Evolutionary conservation across 2,888 invertebrate genomes (phyloP).

Genomic region (Parnassius smintheus): DNA sequence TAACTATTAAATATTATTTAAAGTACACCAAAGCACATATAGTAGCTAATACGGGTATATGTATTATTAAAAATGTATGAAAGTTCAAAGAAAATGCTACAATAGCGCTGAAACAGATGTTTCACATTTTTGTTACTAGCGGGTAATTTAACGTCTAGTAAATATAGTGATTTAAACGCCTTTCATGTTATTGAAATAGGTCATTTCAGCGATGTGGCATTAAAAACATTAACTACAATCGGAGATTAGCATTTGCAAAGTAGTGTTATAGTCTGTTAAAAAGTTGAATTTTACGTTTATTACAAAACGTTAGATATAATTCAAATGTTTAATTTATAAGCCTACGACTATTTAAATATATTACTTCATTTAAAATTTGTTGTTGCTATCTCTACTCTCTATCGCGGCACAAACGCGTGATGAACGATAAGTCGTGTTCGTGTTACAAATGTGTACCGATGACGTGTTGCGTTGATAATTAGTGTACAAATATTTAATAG

Average conservation of each 20-base stretch:
- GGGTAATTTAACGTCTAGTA: conserved; percentile 18
- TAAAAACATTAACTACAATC: not conserved
- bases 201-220: not conserved
- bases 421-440: conserved; percentile 17
- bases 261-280: conserved; percentile 2
- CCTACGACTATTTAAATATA: conserved; percentile 7
- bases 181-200: conserved; percentile 2
- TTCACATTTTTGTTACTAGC: conserved; percentile 10
- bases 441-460: conserved; percentile 17
- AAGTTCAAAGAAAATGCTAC: conserved; percentile 21
- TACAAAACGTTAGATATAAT: not conserved
- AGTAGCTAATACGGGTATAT: not conserved
- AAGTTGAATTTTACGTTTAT: conserved; percentile 7
- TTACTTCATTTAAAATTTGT: conserved; percentile 15
- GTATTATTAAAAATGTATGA: not conserved
- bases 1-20: not conserved
- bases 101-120: conserved; percentile 20
- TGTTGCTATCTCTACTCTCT: conserved; percentile 13
- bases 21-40: not conserved
- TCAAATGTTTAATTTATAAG: not conserved
- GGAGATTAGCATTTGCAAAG: conserved; percentile 18
- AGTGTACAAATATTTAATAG: conserved; percentile 17
- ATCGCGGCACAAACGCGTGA: conserved; percentile 21
- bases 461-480: conserved; percentile 10
- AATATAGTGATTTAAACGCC: conserved; percentile 21